phyloP scores from a whole-genome alignment of 2,888 invertebrate genomes.

The Amphipoea oculea region DNA sequence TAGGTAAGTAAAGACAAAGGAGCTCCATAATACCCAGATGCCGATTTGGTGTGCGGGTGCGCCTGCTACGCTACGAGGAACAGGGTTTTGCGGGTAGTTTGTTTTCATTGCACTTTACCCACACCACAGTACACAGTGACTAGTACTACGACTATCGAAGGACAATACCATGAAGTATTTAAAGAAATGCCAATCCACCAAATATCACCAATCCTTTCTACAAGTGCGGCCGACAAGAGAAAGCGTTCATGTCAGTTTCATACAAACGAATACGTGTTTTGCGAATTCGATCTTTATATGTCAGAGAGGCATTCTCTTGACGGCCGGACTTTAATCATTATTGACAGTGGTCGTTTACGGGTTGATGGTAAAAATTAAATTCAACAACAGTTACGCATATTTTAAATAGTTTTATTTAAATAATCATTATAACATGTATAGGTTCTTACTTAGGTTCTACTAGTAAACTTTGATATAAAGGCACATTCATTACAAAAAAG shows the following conservation, averaged over 20 bases:
- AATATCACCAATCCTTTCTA: neutral
- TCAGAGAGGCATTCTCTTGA: neutral
- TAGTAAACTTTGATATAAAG: conserved; percentile 20
- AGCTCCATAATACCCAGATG: neutral
- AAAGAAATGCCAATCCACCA: too few species aligned
- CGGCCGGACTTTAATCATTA: neutral
- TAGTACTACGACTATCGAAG: too few species aligned
- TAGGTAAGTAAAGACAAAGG: neutral
- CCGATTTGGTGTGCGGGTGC: neutral
- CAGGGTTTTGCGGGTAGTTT: neutral
- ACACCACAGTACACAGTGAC: neutral
- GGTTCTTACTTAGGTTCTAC: neutral
- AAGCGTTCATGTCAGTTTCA: neutral
- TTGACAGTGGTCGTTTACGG: neutral
- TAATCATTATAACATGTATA: neutral
- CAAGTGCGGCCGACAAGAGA: neutral
- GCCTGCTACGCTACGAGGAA: neutral
- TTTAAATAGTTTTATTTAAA: conserved; percentile 18
- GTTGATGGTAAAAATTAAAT: conserved; percentile 4
- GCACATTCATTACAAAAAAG: conserved; percentile 26
- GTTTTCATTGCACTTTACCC: neutral
- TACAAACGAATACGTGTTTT: neutral
- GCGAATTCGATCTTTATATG: neutral
- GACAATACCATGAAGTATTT: neutral
- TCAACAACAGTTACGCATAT: neutral